Percentiles rank a stretch among this genome's conserved stretches.
These are phyloP conservation scores for Pantelozetes paolii DNA, from an alignment of 2,888 invertebrate species.

Conservation along the genomic window DNA sequence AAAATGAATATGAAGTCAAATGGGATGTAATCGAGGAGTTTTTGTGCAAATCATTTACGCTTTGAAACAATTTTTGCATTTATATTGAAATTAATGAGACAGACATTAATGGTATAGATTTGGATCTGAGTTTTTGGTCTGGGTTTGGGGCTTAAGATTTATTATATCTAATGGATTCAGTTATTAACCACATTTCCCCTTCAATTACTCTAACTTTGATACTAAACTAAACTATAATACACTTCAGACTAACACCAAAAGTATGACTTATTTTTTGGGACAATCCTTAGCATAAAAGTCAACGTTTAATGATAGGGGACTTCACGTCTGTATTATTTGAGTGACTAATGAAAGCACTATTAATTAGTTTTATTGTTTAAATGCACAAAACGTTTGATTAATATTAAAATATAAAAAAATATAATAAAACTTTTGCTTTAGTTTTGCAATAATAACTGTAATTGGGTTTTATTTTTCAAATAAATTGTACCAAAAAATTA, in stretches of 20 bases:
- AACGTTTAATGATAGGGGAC: background rate
- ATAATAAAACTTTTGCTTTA: too few species aligned
- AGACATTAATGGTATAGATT: background rate
- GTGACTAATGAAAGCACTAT: background rate
- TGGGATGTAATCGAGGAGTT: background rate
- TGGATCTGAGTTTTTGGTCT: background rate
- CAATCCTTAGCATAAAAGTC: background rate
- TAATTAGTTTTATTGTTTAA: background rate
- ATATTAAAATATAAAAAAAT: too few species aligned
- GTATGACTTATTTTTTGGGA: background rate
- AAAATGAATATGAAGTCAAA: background rate
- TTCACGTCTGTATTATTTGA: background rate
- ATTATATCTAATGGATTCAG: conserved; percentile 1
- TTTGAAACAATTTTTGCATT: conserved; percentile 8
- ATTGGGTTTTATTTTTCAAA: background rate
- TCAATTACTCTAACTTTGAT: background rate
- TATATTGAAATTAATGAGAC: conserved; percentile 17
- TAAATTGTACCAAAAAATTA: background rate
- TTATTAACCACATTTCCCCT: background rate
- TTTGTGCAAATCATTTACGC: background rate
- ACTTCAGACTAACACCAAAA: background rate
- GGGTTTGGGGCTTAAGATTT: background rate
- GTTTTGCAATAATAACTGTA: background rate
- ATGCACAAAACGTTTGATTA: too few species aligned
- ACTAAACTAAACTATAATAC: background rate